These are phyloP conservation scores for Tachysurus vachellii DNA, from an alignment of 2,113 vertebrate genomes.

Conservation along the genomic window DNA sequence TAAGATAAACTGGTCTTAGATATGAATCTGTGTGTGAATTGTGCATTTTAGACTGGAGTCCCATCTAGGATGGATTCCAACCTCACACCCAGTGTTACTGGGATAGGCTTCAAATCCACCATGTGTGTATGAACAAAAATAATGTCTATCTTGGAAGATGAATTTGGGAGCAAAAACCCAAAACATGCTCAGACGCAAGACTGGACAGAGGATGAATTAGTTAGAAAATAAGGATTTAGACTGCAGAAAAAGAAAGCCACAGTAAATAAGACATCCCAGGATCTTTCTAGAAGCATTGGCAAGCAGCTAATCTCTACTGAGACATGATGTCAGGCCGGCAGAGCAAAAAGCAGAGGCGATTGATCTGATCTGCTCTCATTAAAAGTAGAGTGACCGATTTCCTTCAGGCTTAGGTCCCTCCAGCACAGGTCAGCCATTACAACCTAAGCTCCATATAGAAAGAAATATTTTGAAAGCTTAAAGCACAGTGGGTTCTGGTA, in stretches of 20 bases:
- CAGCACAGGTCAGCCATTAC: conserved; percentile 62
- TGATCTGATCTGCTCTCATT: conserved; percentile 69
- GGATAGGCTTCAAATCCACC: neutral
- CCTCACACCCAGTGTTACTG: neutral
- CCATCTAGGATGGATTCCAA: neutral
- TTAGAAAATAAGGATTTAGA: conserved; percentile 4
- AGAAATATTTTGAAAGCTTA: conserved; percentile 69
- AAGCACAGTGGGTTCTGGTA: conserved; percentile 55
- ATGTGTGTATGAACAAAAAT: neutral
- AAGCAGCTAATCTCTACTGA: conserved; percentile 55
- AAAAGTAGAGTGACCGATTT: conserved; percentile 65
- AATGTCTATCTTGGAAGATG: neutral
- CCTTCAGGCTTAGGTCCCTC: conserved; percentile 59
- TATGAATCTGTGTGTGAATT: neutral
- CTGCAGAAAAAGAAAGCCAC: neutral
- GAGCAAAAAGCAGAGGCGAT: conserved; percentile 52
- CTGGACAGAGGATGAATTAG: neutral
- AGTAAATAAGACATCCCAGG: conserved; percentile 49
- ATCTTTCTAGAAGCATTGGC: conserved; percentile 31
- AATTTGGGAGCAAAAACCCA: neutral
- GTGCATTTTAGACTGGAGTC: neutral
- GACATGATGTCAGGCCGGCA: conserved; percentile 50
- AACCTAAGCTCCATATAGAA: conserved; percentile 61
- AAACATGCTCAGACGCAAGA: neutral
- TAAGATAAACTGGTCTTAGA: neutral